Evolutionary conservation across 2,888 invertebrate genomes (phyloP).

Genomic region (Watsonalla cultraria): DNA sequence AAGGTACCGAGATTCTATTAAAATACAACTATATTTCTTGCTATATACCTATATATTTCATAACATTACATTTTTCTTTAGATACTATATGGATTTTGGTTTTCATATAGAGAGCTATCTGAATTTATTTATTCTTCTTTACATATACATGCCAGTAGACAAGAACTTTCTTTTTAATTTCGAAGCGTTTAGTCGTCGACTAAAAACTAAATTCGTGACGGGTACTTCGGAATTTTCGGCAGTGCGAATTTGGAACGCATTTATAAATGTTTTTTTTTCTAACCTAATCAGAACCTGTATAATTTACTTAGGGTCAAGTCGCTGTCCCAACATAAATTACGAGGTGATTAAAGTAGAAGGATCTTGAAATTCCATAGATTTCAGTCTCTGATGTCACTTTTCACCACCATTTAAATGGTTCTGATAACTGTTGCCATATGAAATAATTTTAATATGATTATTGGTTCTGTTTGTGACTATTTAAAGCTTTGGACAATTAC

Average conservation of each 20-base stretch:
- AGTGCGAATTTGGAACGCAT: conserved; percentile 56
- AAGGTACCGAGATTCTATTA: conserved; percentile 71
- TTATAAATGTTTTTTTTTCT: conserved; percentile 43
- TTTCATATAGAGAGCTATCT: conserved; percentile 49
- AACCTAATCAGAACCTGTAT: conserved; percentile 79
- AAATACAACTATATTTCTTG: conserved; percentile 43
- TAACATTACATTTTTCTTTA: conserved; percentile 48
- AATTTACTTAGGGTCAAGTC: conserved; percentile 69
- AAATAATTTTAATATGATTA: conserved; percentile 28
- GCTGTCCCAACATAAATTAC: conserved; percentile 71
- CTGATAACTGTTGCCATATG: conserved; percentile 68
- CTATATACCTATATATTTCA: conserved; percentile 28
- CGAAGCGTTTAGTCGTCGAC: conserved; percentile 33
- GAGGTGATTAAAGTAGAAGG: conserved; percentile 79
- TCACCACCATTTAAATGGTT: conserved; percentile 69
- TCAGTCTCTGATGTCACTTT: conserved; percentile 63
- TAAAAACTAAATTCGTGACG: conserved; percentile 50
- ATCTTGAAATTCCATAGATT: conserved; percentile 55
- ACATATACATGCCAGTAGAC: conserved; percentile 9
- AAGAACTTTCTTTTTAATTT: conserved; percentile 11
- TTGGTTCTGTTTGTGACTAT: conserved; percentile 47
- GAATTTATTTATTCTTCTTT: conserved; percentile 19
- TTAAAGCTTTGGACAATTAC: conserved; percentile 39
- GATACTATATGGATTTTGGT: conserved; percentile 41
- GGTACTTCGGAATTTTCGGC: conserved; percentile 52